Evolutionary conservation across 2,888 invertebrate species (phyloP).

Genomic region (Yponomeuta plumbellus): DNA sequence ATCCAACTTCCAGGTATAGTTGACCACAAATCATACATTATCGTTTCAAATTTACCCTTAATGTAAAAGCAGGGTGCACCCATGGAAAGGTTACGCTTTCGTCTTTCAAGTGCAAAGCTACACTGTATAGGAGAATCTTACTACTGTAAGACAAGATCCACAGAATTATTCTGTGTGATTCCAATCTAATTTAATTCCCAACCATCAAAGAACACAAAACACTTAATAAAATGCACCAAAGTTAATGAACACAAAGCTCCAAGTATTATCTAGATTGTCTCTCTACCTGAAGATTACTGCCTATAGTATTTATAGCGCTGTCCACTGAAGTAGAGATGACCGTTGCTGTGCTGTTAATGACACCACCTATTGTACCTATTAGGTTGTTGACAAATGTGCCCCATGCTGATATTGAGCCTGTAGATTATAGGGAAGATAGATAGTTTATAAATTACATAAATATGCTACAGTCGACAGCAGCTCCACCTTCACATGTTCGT

Average conservation of each 20-base stretch:
- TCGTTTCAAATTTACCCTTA: no score
- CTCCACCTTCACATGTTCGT: no score
- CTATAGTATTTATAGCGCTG: constrained; percentile 58
- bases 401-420: constrained; percentile 51
- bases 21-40: no score
- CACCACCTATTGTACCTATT: constrained; percentile 56
- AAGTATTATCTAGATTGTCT: background rate
- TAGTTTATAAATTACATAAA: constrained; percentile 14
- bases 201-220: background rate
- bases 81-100: no score
- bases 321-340: constrained; percentile 52
- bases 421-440: constrained; percentile 13
- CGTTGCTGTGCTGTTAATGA: constrained; percentile 47
- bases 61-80: no score
- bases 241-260: background rate
- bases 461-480: background rate
- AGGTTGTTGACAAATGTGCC: constrained; percentile 53
- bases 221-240: background rate
- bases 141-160: background rate
- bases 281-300: constrained; percentile 61
- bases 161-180: background rate
- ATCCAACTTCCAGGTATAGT: no score
- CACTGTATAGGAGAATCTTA: background rate
- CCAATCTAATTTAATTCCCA: background rate
- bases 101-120: no score